phyloP scores from a whole-genome alignment of 2,113 vertebrate genomes.

The Lonchura striata region DNA sequence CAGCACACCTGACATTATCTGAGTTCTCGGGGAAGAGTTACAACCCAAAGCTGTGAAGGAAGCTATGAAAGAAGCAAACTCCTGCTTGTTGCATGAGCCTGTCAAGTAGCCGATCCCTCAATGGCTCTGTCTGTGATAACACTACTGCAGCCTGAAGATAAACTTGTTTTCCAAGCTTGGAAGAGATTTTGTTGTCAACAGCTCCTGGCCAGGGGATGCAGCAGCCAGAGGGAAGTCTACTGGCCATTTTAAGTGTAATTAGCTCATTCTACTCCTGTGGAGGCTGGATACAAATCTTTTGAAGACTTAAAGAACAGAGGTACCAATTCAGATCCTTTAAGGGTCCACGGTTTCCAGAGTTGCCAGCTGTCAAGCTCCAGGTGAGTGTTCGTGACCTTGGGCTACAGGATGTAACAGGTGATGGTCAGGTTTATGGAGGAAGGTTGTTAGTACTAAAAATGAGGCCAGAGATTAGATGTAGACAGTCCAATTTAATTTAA shows the following conservation, averaged over 20 bases:
- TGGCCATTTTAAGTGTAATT: not conserved
- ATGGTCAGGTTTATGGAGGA: not conserved
- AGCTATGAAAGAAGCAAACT: not conserved
- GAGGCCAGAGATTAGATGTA: not conserved
- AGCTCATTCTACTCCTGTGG: not conserved
- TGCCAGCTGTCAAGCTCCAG: not conserved
- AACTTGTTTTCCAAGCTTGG: not conserved
- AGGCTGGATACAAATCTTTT: not conserved
- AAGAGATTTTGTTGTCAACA: not conserved
- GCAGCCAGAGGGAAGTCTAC: not conserved
- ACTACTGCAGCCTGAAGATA: not conserved
- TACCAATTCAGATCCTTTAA: not conserved
- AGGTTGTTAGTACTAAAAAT: not conserved
- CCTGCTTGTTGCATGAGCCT: not conserved
- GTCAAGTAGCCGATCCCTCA: not conserved
- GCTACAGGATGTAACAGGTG: not conserved
- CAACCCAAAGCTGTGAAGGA: not conserved
- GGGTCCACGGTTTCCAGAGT: not conserved
- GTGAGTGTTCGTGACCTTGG: not conserved
- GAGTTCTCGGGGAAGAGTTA: not conserved
- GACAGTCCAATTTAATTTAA: not conserved
- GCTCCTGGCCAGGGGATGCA: not conserved
- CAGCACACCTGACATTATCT: accelerated
- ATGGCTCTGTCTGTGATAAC: not conserved
- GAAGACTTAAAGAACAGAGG: not conserved